Evolutionary conservation across 2,113 vertebrate genomes (phyloP), one percentile per base, ranked within the genome.

Genomic region (Pelmatolapia mariae): DNA sequence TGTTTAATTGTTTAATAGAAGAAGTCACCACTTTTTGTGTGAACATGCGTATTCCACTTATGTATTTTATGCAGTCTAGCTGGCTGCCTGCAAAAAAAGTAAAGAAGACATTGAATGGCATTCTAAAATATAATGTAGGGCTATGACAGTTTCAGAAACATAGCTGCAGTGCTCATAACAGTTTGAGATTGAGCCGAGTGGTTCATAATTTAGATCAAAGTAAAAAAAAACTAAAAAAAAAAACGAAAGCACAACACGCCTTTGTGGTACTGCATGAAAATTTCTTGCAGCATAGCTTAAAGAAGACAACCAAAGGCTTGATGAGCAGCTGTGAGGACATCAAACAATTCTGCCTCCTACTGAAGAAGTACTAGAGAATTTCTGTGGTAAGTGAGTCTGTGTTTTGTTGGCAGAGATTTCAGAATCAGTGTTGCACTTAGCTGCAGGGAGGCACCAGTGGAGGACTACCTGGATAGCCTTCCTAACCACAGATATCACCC

Each of bases 381-480:
- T 84, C 29, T 82, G 47, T 45, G 88, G 86, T 84, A 73, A 83
- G 80, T n/a, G 82, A 85, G 83, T 87, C 81, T 82, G 81, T 85
- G 36, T 61, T 89, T 85, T 84, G 61, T 93, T 93, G 90, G 91
- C 91, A 92, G 83, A 89, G 87, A 87, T 87, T 87, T 93, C 52
- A 87, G 87, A 92, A 56, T 40, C 45, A 76, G 85, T 81, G 81
- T 80, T 88, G 80, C 88, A 66, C 87, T 82, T 59, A 86, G 90
- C 94, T 93, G 94, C 93, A 61, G 93, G 87, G 85, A 87, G 78
- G 80, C 89, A 88, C 82, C 93, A 89, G 80, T 89, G 82, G 87
- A 91, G 91, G 89, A 82, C 90, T 91, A 94, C 93, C 94, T 92
- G 92, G 84, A 93, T 91, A 84, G 90, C 92, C 89, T 85, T 91